Conservation (phyloP, 2,113 vertebrate genomes). For the Callipepla californica region DNA sequence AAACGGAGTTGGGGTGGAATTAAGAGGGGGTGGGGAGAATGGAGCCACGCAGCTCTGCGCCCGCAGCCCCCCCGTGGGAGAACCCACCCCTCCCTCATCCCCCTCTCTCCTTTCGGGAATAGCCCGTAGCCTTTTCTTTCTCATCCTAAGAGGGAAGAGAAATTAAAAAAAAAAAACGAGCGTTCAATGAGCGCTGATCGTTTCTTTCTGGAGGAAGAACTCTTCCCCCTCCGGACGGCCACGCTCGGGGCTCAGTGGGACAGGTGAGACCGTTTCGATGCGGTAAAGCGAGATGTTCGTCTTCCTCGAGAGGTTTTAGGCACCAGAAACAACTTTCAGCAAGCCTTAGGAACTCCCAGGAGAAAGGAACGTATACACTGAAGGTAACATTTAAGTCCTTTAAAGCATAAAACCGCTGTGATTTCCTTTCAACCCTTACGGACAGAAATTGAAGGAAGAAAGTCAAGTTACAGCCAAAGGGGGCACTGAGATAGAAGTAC, state of each 20-base stretch:
- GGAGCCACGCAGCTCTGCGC: neutral
- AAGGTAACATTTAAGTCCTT: neutral
- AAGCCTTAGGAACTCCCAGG: neutral
- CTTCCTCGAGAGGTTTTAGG: neutral
- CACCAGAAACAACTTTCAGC: neutral
- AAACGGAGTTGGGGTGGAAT: neutral
- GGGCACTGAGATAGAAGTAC: neutral
- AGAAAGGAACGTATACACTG: neutral
- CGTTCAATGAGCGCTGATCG: neutral
- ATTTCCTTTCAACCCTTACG: neutral
- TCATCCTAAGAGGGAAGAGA: neutral
- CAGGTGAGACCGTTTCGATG: neutral
- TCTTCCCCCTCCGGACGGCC: neutral
- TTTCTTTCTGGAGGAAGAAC: neutral
- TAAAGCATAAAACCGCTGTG: neutral
- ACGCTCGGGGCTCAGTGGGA: neutral
- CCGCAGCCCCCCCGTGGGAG: no score
- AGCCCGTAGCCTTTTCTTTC: neutral
- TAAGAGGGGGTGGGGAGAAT: neutral
- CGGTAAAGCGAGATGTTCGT: neutral
- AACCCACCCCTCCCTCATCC: no score
- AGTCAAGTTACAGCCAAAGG: neutral
- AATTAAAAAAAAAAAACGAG: neutral
- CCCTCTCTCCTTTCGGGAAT: rapidly evolving
- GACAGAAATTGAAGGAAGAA: neutral